phyloP scores from a whole-genome alignment of 1,140 invertebrate genomes.

The Bilobella aurantiaca region DNA sequence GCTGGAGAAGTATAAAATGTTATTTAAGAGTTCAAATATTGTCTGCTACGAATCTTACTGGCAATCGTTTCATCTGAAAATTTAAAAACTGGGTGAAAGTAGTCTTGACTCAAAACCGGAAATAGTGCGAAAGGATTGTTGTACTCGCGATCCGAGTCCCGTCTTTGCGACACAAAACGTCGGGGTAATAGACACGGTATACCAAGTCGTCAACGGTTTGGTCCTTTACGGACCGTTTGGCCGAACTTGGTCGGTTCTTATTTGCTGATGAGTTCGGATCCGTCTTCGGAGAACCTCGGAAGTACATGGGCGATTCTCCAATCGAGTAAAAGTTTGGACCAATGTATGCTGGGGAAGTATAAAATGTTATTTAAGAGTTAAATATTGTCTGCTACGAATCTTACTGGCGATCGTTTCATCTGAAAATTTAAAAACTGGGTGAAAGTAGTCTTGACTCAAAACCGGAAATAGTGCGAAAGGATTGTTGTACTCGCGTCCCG shows the following conservation, averaged over 20 bases:
- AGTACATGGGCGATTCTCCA: background rate
- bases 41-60: background rate
- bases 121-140: background rate
- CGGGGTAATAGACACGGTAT: background rate
- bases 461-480: background rate
- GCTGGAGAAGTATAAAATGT: background rate
- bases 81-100: background rate
- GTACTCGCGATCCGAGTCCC: background rate
- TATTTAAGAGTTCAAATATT: background rate
- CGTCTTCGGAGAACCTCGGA: background rate
- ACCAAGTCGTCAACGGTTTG: too few species aligned
- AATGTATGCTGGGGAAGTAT: background rate
- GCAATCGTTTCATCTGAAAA: background rate
- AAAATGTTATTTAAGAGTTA: background rate
- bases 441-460: background rate
- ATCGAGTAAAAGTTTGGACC: background rate
- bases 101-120: background rate
- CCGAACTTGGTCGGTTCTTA: background rate
- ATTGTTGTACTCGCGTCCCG: background rate
- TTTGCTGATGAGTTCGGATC: too few species aligned
- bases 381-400: background rate
- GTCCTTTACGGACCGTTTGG: background rate
- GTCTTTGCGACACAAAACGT: background rate
- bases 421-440: background rate
- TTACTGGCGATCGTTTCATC: background rate